A percentile compares a stretch with the other conserved stretches of the same genome.
phyloP scores from a whole-genome alignment of 2,888 invertebrate genomes.

The Scaptomyza cyrtandrae region DNA sequence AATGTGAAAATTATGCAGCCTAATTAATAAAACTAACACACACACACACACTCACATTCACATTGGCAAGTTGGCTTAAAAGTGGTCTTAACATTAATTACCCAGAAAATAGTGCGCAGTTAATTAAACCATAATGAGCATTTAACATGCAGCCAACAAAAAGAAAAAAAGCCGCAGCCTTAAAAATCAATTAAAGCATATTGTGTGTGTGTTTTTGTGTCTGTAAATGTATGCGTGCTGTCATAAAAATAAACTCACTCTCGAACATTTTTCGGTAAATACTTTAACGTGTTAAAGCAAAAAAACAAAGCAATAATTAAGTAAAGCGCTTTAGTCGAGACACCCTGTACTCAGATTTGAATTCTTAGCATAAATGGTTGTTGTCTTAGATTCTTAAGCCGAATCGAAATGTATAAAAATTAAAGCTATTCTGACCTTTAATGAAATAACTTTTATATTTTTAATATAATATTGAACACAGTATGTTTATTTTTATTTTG shows the following conservation, averaged over 20 bases:
- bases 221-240: constrained; percentile 16
- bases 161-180: constrained; percentile 8
- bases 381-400: no score
- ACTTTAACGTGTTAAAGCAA: constrained; percentile 52
- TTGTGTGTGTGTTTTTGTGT: constrained; percentile 8
- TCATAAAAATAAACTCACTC: constrained; percentile 20
- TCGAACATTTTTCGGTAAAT: constrained; percentile 48
- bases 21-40: constrained; percentile 68
- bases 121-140: constrained; percentile 78
- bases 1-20: constrained; percentile 75
- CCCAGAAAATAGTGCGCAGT: constrained; percentile 71
- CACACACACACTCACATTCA: constrained; percentile 24
- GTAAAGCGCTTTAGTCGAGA: neutral
- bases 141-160: constrained; percentile 61
- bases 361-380: neutral
- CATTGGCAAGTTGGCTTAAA: constrained; percentile 25
- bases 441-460: no score
- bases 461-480: no score
- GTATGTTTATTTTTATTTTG: no score
- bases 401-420: no score
- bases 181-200: constrained; percentile 62
- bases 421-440: no score
- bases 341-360: neutral
- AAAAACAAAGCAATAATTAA: neutral
- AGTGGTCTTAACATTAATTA: constrained; percentile 71